These are phyloP conservation scores for Prunella strophiata DNA, from an alignment of 2,797 vertebrate species.

Conservation along the genomic window DNA sequence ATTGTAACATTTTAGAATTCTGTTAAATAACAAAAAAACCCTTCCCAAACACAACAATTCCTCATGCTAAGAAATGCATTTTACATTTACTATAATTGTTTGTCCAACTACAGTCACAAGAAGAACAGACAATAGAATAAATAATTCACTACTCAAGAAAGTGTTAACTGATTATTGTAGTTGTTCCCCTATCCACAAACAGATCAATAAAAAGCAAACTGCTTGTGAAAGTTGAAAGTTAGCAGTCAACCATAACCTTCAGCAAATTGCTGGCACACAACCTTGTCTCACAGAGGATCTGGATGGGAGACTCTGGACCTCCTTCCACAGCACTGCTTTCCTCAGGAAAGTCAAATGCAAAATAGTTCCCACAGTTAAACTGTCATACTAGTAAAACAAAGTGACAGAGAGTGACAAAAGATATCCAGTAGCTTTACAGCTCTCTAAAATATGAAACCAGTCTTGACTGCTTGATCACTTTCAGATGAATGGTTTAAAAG, in stretches of 20 bases:
- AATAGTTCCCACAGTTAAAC: slow-evolving; percentile 25
- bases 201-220: neutral
- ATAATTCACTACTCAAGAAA: neutral
- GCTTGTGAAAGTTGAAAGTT: slow-evolving; percentile 1
- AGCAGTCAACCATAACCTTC: slow-evolving; percentile 20
- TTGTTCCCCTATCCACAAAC: neutral
- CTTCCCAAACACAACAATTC: neutral
- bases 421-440: slow-evolving; percentile 6
- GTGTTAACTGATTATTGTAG: slow-evolving; percentile 8
- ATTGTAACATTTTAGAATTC: neutral
- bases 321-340: neutral
- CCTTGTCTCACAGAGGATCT: neutral
- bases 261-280: slow-evolving; percentile 38
- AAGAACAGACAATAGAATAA: slow-evolving; percentile 30
- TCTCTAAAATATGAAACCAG: slow-evolving; percentile 32
- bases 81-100: neutral
- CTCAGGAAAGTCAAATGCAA: slow-evolving; percentile 16
- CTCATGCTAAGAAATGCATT: neutral
- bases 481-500: slow-evolving; percentile 7
- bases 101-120: neutral
- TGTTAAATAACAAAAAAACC: neutral
- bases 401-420: slow-evolving; percentile 23
- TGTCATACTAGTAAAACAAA: slow-evolving; percentile 12
- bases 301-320: neutral
- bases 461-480: slow-evolving; percentile 29